Percentiles rank a stretch among this genome's conserved stretches.
These are phyloP conservation scores for Ictidomys tridecemlineatus DNA, from an alignment of 2,113 vertebrate genomes.

Conservation along the genomic window DNA sequence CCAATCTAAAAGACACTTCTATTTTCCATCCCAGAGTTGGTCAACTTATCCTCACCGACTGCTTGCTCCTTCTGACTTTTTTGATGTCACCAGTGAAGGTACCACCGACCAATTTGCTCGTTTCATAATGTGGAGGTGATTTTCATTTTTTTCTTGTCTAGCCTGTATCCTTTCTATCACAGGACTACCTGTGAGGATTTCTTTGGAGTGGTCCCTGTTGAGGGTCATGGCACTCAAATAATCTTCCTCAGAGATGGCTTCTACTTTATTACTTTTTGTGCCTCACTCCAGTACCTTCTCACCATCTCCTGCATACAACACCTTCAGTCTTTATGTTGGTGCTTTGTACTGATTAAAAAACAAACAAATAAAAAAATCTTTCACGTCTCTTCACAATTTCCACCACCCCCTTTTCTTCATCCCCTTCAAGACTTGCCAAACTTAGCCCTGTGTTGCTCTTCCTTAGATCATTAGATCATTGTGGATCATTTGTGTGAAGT, in stretches of 20 bases:
- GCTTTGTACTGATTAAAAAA: not conserved
- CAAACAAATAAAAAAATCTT: not conserved
- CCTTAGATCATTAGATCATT: not conserved
- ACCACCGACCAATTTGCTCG: not conserved
- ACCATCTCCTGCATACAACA: not conserved
- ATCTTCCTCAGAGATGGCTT: not conserved
- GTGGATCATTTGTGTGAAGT: not conserved
- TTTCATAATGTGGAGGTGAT: not conserved
- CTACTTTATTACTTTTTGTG: not conserved
- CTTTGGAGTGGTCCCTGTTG: not conserved
- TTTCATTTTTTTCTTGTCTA: not conserved
- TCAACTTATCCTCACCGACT: not conserved
- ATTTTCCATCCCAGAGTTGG: not conserved
- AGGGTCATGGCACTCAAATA: not conserved
- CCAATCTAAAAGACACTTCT: not conserved
- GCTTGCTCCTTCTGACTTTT: not conserved
- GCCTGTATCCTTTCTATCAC: not conserved
- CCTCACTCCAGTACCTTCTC: not conserved
- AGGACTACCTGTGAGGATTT: not conserved
- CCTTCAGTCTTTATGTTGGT: not conserved
- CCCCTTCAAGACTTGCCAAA: not conserved
- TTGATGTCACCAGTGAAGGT: not conserved
- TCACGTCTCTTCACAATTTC: not conserved
- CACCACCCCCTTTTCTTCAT: not conserved
- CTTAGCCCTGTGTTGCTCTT: not conserved